Evolutionary conservation across 2,888 invertebrate genomes (phyloP).

Genomic region (Heteropelma amictum): DNA sequence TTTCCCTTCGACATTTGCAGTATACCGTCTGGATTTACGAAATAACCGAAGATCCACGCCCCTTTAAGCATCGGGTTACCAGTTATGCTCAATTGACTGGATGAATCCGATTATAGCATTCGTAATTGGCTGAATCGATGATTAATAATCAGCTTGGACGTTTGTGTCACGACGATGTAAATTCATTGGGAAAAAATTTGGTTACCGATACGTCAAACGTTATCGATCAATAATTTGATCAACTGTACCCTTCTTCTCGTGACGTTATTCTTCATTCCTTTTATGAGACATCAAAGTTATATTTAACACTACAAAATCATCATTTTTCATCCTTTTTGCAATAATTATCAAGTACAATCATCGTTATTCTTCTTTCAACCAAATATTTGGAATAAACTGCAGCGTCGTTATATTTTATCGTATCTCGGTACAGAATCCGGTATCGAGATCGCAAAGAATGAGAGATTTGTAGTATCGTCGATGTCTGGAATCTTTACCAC

Average conservation of each 20-base stretch:
- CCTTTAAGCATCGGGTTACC: neutral
- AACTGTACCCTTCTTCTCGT: too few species aligned
- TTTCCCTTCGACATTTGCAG: neutral
- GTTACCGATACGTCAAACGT: too few species aligned
- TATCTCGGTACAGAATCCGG: too few species aligned
- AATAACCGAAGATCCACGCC: slow-evolving; percentile 4
- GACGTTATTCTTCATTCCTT: too few species aligned
- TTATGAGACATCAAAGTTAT: too few species aligned
- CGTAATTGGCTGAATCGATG: slow-evolving; percentile 15
- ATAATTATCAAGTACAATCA: too few species aligned
- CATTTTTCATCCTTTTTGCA: too few species aligned
- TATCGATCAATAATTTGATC: too few species aligned
- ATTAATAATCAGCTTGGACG: neutral
- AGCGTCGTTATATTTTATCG: too few species aligned
- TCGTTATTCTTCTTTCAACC: neutral
- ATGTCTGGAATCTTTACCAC: neutral
- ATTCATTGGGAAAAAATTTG: too few species aligned
- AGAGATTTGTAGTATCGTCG: neutral
- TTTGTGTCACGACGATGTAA: too few species aligned
- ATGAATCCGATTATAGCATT: slow-evolving; percentile 29
- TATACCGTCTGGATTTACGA: neutral
- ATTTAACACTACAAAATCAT: too few species aligned
- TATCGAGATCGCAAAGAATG: neutral
- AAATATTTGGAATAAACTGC: neutral
- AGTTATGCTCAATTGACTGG: slow-evolving; percentile 16